Evolutionary conservation across 1,140 invertebrate genomes (phyloP).

Genomic region (Delia radicum): DNA sequence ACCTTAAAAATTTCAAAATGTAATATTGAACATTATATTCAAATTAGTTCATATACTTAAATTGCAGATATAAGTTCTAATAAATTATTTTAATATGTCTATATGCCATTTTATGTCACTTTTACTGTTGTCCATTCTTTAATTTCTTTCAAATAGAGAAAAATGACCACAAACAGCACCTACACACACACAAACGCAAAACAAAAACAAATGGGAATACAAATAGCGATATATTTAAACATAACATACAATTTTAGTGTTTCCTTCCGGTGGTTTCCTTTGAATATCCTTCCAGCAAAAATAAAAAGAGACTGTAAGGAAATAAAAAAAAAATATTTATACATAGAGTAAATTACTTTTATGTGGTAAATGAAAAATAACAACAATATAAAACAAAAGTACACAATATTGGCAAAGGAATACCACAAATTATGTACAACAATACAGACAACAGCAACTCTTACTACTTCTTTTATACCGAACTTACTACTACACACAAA

Average conservation of each 20-base stretch:
- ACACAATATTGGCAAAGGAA: constrained; percentile 1
- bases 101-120: too few relatives aligned
- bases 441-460: not conserved
- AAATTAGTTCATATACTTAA: too few relatives aligned
- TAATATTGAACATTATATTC: too few relatives aligned
- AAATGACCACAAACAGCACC: too few relatives aligned
- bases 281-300: constrained; percentile 49
- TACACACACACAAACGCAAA: too few relatives aligned
- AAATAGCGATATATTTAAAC: constrained; percentile 44
- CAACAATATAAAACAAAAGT: not conserved
- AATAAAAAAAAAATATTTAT: not conserved
- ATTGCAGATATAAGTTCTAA: too few relatives aligned
- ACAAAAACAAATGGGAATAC: not conserved
- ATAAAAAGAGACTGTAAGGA: not conserved
- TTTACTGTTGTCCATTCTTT: too few relatives aligned
- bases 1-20: too few relatives aligned
- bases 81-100: too few relatives aligned
- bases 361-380: not conserved
- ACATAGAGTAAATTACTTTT: constrained; percentile 6
- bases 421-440: not conserved
- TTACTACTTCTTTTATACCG: not conserved
- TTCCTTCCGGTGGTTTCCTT: constrained; percentile 54
- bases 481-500: not conserved
- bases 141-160: too few relatives aligned
- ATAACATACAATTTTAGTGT: constrained; percentile 55